phyloP scores from a whole-genome alignment of 37 sponge, comb jelly and placozoan genomes.

The Aphrocallistes beatrix region DNA sequence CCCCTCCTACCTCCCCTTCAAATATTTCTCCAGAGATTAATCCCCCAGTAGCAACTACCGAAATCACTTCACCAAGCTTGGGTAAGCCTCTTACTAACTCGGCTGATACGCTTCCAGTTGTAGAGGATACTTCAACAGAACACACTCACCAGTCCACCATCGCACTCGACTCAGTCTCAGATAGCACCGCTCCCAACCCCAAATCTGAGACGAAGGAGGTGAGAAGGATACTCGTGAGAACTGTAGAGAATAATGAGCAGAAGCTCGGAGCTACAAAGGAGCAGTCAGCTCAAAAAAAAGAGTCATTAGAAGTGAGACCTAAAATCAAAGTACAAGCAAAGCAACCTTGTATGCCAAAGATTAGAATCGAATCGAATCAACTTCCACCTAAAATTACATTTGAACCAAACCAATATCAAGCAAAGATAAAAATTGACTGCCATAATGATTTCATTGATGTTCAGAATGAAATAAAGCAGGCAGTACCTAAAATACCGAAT shows the following conservation, averaged over 20 bases:
- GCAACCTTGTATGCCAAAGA: not conserved
- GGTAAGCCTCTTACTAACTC: not conserved
- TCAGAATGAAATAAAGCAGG: too few species aligned
- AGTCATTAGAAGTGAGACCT: not conserved
- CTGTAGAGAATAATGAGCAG: not conserved
- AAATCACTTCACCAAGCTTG: not conserved
- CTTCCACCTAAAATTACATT: not conserved
- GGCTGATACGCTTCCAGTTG: too few species aligned
- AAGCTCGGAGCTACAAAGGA: not conserved
- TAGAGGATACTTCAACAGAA: too few species aligned
- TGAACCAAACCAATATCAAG: not conserved
- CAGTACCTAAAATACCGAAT: too few species aligned
- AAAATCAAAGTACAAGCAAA: slow-evolving; percentile 14
- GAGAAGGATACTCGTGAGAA: not conserved
- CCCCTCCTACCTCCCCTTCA: not conserved
- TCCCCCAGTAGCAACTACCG: not conserved
- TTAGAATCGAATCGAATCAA: not conserved
- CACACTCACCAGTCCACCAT: not conserved
- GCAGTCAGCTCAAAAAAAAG: not conserved
- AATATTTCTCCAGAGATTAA: not conserved
- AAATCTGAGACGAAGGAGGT: not conserved
- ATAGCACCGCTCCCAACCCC: not conserved
- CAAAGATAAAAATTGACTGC: too few species aligned
- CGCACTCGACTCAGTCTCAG: not conserved
- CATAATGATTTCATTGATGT: too few species aligned